A percentile compares a stretch with the other conserved stretches of the same genome.
These are phyloP conservation scores for Capitulum mitella DNA, from an alignment of 2,888 invertebrate genomes.

Conservation along the genomic window DNA sequence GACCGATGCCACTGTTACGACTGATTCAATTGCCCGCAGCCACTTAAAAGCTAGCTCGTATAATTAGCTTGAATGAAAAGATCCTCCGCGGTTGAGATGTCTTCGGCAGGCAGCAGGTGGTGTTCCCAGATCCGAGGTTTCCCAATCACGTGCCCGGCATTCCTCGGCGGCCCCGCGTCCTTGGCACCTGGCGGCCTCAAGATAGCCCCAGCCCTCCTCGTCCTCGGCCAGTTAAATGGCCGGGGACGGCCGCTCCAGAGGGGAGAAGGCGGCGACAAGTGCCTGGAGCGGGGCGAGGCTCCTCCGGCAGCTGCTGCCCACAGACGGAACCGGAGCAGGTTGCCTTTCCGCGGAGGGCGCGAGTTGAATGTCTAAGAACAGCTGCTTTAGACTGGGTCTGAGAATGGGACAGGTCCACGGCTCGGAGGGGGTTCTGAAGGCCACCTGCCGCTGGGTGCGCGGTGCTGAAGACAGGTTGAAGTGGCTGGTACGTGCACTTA, in stretches of 20 bases:
- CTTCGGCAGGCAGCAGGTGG: too few relatives aligned
- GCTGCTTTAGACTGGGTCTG: neutral
- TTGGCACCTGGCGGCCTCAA: too few relatives aligned
- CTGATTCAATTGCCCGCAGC: too few relatives aligned
- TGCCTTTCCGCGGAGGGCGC: neutral
- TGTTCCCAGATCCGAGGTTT: too few relatives aligned
- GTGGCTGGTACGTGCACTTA: too few relatives aligned
- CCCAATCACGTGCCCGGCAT: too few relatives aligned
- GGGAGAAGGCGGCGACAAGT: neutral
- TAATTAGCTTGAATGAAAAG: too few relatives aligned
- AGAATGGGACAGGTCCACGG: neutral
- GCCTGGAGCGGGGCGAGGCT: neutral
- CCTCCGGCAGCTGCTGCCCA: neutral
- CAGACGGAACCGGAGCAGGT: neutral
- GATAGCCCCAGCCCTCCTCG: neutral
- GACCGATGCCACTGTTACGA: too few relatives aligned
- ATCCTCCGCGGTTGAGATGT: too few relatives aligned
- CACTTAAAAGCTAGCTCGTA: too few relatives aligned
- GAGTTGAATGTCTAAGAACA: neutral
- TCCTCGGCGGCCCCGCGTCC: too few relatives aligned
- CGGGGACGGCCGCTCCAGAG: neutral
- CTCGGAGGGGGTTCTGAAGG: neutral
- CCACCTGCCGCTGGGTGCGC: neutral
- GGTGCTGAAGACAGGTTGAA: too few relatives aligned
- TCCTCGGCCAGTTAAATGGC: neutral